These are phyloP conservation scores for Lordiphosa andalusiaca DNA, from an alignment of 2,888 invertebrate species.

Conservation along the genomic window DNA sequence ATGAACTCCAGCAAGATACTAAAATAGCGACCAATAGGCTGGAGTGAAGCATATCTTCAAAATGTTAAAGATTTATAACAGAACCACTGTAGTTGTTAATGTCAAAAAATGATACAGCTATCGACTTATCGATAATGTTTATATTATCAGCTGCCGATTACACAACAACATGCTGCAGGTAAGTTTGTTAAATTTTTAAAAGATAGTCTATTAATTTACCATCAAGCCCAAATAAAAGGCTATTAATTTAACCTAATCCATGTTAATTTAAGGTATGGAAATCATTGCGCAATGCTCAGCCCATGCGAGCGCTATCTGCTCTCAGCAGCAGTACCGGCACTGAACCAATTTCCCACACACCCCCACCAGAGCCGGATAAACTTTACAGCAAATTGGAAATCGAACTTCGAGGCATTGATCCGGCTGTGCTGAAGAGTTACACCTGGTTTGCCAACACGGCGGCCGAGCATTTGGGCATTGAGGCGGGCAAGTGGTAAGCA, in stretches of 20 bases:
- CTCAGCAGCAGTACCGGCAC: slow-evolving; percentile 14
- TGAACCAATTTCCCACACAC: not conserved
- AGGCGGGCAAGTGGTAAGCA: slow-evolving; percentile 85
- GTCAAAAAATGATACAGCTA: too few relatives aligned
- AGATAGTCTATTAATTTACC: slow-evolving; percentile 5
- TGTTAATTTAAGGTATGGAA: slow-evolving; percentile 28
- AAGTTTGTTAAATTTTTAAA: slow-evolving; percentile 22
- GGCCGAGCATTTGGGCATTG: slow-evolving; percentile 90
- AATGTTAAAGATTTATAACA: too few relatives aligned
- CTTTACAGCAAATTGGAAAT: slow-evolving; percentile 91
- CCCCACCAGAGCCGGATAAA: slow-evolving; percentile 83
- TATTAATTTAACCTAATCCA: too few relatives aligned
- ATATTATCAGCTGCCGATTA: too few relatives aligned
- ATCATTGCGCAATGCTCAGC: slow-evolving; percentile 35
- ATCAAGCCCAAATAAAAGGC: too few relatives aligned
- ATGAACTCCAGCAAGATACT: too few relatives aligned
- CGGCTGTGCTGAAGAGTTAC: slow-evolving; percentile 93
- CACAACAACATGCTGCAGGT: slow-evolving; percentile 54
- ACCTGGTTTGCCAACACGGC: slow-evolving; percentile 90
- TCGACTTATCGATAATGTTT: too few relatives aligned
- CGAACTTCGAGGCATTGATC: slow-evolving; percentile 93
- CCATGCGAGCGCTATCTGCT: slow-evolving; percentile 41
- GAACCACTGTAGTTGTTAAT: too few relatives aligned
- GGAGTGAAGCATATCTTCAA: too few relatives aligned
- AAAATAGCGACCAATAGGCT: too few relatives aligned